Evolutionary conservation across 2,797 vertebrate genomes (phyloP).

Genomic region (Scolopax rusticola): DNA sequence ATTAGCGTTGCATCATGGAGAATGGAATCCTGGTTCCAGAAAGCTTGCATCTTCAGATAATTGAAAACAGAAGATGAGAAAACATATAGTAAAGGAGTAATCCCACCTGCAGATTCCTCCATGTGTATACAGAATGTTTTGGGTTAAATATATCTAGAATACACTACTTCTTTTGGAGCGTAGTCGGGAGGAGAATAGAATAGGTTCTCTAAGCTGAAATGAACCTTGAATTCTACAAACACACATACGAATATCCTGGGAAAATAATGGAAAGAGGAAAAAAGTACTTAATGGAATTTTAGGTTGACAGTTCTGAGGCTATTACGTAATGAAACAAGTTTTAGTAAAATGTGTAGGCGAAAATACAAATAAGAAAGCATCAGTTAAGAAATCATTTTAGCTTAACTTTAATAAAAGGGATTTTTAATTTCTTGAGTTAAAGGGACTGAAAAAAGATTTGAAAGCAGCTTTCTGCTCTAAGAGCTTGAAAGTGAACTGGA

Average conservation of each 20-base stretch:
- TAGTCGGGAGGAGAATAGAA: neutral
- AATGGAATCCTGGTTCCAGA: neutral
- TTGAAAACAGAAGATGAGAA: neutral
- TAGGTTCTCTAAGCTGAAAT: neutral
- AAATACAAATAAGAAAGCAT: neutral
- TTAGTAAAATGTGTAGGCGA: neutral
- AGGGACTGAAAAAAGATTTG: neutral
- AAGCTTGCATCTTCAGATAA: neutral
- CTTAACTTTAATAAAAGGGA: neutral
- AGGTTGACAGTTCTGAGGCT: neutral
- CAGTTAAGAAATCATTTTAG: neutral
- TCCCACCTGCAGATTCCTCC: neutral
- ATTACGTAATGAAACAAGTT: neutral
- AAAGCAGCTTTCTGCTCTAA: neutral
- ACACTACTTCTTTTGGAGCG: neutral
- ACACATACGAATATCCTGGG: neutral
- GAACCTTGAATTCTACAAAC: neutral
- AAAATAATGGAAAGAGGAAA: neutral
- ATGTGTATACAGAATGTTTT: neutral
- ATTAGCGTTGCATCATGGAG: neutral
- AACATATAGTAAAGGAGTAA: neutral
- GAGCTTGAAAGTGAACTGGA: neutral
- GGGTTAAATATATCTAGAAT: neutral
- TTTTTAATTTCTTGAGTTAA: neutral
- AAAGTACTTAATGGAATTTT: neutral